Base-by-base conservation (phyloP, 2,888 invertebrate genomes). In the Nomada ferruginata region DNA sequence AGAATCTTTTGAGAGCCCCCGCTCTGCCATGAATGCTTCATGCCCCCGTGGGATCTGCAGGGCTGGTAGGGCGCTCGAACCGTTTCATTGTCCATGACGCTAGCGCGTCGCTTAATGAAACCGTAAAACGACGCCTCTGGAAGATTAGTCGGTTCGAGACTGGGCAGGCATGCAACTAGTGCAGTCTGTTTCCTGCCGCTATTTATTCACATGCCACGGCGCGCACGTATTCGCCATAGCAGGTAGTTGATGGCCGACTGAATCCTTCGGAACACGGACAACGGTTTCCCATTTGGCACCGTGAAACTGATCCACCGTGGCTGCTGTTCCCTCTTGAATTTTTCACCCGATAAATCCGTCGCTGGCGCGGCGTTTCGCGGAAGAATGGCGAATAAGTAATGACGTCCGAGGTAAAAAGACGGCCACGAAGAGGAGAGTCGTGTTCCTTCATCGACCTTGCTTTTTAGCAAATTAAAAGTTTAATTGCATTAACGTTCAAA, bases 251-350 rank as follows among this genome's bases (percentile, higher is more conserved):
- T 79, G 86, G 85, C 69, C 81, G 75, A 52, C 61, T 73, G 86
- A 83, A 78, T 83, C 59, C 78, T 72, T 73, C 79, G 70, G 82
- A 84, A 81, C 85, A 76, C 77, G 83, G 89, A 91, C 90, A 90
- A 88, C 88, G 89, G 81, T 90, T 91, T 91, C 89, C 90, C 91
- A 90, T 90, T 90, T 90, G 91, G 87, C 87, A 77, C 36, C 85
- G 83, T 76, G 83, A 79, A 76, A 84, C 80, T 64, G 73, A 82
- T 81, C 75, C 84, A 64, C 47, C 72, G 74, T 79, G 77, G 75
- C 77, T 70, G 74, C 73, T 82, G 85, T 81, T 80, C 80, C 72
- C 79, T 79, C 79, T 52, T 90, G 87, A 90, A 90, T 90, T 90
- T 90, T 90, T 90, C 87, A 90, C 82, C 84, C 90, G 87, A 89